Percentiles rank a stretch among this genome's conserved stretches.
phyloP scores from a whole-genome alignment of 1,140 invertebrate genomes.

The Eufriesea mexicana region DNA sequence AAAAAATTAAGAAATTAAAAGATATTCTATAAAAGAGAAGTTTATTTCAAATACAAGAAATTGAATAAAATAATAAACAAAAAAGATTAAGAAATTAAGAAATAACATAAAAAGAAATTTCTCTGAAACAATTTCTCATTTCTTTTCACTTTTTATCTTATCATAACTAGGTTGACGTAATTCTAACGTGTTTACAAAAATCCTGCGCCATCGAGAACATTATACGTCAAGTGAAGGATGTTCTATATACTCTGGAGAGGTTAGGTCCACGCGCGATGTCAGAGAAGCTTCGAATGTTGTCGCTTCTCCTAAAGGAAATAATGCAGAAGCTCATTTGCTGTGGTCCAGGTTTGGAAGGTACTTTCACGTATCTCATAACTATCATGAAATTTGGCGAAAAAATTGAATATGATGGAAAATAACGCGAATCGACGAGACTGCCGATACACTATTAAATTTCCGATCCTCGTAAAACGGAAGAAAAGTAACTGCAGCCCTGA shows the following conservation, averaged over 20 bases:
- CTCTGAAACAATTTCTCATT: too few species aligned
- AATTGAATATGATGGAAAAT: background rate
- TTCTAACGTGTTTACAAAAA: slow-evolving; percentile 1
- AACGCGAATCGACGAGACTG: background rate
- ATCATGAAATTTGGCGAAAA: background rate
- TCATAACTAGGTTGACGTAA: slow-evolving; percentile 10
- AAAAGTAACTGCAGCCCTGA: background rate
- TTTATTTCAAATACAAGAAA: too few species aligned
- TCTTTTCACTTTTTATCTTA: background rate
- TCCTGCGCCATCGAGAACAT: slow-evolving; percentile 11
- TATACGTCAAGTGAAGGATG: background rate
- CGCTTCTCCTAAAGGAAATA: slow-evolving; percentile 24
- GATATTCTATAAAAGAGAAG: too few species aligned
- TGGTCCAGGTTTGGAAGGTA: slow-evolving; percentile 26
- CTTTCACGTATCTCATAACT: background rate
- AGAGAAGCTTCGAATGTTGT: slow-evolving; percentile 23
- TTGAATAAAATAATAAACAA: too few species aligned
- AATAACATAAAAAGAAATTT: too few species aligned
- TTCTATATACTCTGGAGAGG: slow-evolving; percentile 2
- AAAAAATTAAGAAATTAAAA: too few species aligned
- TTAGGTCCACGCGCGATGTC: background rate
- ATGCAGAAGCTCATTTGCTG: slow-evolving; percentile 1
- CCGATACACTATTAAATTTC: background rate
- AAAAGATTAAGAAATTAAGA: too few species aligned
- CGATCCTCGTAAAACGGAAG: background rate